Conservation (phyloP, 2,888 invertebrate genomes). For the Physocephala rufipes region DNA sequence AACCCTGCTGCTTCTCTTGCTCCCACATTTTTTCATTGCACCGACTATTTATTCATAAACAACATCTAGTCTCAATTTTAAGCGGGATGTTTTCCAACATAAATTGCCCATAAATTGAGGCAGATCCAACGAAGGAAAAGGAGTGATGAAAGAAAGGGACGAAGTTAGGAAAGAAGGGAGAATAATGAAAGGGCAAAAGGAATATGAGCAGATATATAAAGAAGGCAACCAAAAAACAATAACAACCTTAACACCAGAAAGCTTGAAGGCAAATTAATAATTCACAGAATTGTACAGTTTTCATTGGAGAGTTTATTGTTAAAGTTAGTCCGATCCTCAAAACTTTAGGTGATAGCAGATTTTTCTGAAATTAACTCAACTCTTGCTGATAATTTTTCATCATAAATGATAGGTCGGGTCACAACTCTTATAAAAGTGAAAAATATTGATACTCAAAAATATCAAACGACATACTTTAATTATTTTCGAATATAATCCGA, state of each 20-base stretch:
- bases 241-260: slow-evolving; percentile 1
- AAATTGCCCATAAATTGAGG: background rate
- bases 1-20: slow-evolving; percentile 17
- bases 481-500: too few relatives aligned
- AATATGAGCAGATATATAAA: background rate
- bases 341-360: background rate
- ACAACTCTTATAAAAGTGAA: too few relatives aligned
- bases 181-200: background rate
- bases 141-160: too few relatives aligned
- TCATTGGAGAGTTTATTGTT: slow-evolving; percentile 15
- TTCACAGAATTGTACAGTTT: slow-evolving; percentile 15
- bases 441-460: too few relatives aligned
- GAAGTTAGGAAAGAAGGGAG: background rate
- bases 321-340: background rate
- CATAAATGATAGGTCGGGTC: too few relatives aligned
- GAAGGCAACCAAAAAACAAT: background rate
- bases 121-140: background rate
- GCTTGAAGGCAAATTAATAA: slow-evolving; percentile 9
- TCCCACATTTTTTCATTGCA: slow-evolving; percentile 22
- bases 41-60: slow-evolving; percentile 16
- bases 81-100: background rate
- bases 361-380: too few relatives aligned
- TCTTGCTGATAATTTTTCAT: too few relatives aligned
- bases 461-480: too few relatives aligned
- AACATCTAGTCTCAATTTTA: background rate